A percentile compares a stretch with the other conserved stretches of the same genome.
phyloP scores from a whole-genome alignment of 2,113 vertebrate species.

The Canis aureus region DNA sequence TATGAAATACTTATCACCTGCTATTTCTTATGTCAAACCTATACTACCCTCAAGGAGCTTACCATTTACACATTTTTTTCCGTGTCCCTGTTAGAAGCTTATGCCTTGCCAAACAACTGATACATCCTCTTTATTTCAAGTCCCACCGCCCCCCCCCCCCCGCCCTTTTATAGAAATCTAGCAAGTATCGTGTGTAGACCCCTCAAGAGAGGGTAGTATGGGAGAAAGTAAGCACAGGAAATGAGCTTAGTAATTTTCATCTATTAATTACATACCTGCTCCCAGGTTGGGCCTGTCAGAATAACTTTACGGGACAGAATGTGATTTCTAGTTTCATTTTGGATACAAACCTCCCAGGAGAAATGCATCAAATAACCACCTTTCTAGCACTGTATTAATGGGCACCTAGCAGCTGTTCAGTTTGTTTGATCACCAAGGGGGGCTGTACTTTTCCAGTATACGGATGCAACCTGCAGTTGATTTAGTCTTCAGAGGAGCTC shows the following conservation, averaged over 20 bases:
- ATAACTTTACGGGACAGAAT: constrained; percentile 60
- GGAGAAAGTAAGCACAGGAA: not conserved
- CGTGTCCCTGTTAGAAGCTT: not conserved
- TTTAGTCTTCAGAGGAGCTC: constrained; percentile 40
- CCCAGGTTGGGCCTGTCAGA: constrained; percentile 8
- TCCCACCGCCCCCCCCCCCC: rapidly evolving
- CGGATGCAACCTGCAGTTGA: not conserved
- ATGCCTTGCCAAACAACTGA: not conserved
- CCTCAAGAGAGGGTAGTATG: not conserved
- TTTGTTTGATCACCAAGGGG: constrained; percentile 68
- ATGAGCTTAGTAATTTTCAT: constrained; percentile 45
- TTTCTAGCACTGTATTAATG: constrained; percentile 52
- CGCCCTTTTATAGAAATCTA: not conserved
- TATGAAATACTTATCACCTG: not conserved
- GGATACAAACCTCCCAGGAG: constrained; percentile 59
- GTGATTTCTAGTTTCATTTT: constrained; percentile 67
- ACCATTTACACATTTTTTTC: not conserved
- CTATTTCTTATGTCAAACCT: not conserved
- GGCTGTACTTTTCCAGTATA: constrained; percentile 41
- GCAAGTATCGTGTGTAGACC: not conserved
- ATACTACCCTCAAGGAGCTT: not conserved
- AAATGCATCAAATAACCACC: constrained; percentile 52
- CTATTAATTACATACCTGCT: constrained; percentile 40
- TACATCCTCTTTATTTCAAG: not conserved
- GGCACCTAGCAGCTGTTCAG: constrained; percentile 75